Percentiles rank a stretch among this genome's conserved stretches.
Evolutionary conservation across 2,888 invertebrate species (phyloP).

Genomic region (Copidosoma aretas): DNA sequence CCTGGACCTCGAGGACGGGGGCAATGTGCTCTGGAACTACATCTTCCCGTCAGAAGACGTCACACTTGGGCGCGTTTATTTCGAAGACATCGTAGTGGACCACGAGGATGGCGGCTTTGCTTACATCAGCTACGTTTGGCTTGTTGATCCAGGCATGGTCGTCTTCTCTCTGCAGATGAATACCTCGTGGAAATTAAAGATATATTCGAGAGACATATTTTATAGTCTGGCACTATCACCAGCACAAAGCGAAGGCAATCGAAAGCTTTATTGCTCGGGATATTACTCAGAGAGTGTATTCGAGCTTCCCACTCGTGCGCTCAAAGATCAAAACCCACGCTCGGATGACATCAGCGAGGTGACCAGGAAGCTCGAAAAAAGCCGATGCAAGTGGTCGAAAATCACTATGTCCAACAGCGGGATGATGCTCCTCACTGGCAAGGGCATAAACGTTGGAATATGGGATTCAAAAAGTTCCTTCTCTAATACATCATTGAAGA

Average conservation of each 20-base stretch:
- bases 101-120: conserved; percentile 72
- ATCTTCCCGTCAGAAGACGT: conserved; percentile 70
- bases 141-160: conserved; percentile 76
- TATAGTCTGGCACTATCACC: too few relatives aligned
- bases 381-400: conserved; percentile 77
- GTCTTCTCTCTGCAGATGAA: conserved; percentile 72
- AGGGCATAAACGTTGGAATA: too few relatives aligned
- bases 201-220: too few relatives aligned
- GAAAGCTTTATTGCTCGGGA: too few relatives aligned
- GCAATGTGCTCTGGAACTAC: conserved; percentile 63
- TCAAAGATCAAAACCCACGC: too few relatives aligned
- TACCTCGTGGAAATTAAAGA: conserved; percentile 62
- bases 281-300: too few relatives aligned
- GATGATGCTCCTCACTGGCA: conserved; percentile 63
- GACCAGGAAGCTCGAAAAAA: conserved; percentile 65
- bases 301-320: too few relatives aligned
- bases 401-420: conserved; percentile 74
- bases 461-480: too few relatives aligned
- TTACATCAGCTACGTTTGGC: conserved; percentile 76
- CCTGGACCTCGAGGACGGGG: too few relatives aligned
- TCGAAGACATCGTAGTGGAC: conserved; percentile 76
- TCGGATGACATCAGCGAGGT: too few relatives aligned
- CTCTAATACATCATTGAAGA: too few relatives aligned
- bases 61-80: conserved; percentile 66
- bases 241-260: too few relatives aligned